These are phyloP conservation scores for Drosophila subobscura DNA, from an alignment of 1,140 invertebrate species.

Conservation along the genomic window DNA sequence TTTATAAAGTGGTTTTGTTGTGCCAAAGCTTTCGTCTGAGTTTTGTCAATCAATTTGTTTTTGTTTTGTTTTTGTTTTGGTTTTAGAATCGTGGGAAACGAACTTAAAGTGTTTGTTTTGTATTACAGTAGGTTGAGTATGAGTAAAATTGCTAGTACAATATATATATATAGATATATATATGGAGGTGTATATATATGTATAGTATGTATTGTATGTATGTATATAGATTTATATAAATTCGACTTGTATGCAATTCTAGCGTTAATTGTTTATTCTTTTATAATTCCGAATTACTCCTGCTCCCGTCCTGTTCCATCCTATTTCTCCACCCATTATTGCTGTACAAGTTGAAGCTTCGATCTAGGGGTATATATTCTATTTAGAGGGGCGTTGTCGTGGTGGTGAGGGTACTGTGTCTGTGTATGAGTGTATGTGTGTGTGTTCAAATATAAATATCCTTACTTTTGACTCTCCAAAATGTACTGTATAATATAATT, in stretches of 20 bases:
- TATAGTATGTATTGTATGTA: constrained; percentile 38
- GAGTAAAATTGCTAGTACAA: constrained; percentile 47
- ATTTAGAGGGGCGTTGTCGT: constrained; percentile 6
- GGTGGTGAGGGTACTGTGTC: constrained; percentile 1
- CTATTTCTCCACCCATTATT: constrained; percentile 16
- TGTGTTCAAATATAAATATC: constrained; percentile 74
- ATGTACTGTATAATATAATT: constrained; percentile 62
- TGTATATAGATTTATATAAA: constrained; percentile 70
- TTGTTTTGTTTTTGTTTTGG: constrained; percentile 18
- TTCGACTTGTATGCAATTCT: constrained; percentile 80
- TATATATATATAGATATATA: constrained; percentile 28
- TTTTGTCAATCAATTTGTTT: constrained; percentile 24
- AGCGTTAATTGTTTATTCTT: constrained; percentile 62
- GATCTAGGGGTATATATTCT: constrained; percentile 42
- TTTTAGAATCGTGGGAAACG: constrained; percentile 13
- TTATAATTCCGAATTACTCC: constrained; percentile 5
- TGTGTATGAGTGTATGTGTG: constrained; percentile 30
- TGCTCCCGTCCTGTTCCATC: constrained; percentile 11
- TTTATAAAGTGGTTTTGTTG: constrained; percentile 47
- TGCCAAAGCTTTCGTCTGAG: constrained; percentile 66
- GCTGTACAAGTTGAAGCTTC: constrained; percentile 59
- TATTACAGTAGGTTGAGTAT: constrained; percentile 58
- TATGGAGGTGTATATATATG: constrained; percentile 27
- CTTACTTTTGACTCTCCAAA: constrained; percentile 60
- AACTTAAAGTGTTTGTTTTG: constrained; percentile 47